Evolutionary conservation across 2,113 vertebrate genomes (phyloP), one percentile per base, ranked within the genome.

Genomic region (Colistium nudipinnis): DNA sequence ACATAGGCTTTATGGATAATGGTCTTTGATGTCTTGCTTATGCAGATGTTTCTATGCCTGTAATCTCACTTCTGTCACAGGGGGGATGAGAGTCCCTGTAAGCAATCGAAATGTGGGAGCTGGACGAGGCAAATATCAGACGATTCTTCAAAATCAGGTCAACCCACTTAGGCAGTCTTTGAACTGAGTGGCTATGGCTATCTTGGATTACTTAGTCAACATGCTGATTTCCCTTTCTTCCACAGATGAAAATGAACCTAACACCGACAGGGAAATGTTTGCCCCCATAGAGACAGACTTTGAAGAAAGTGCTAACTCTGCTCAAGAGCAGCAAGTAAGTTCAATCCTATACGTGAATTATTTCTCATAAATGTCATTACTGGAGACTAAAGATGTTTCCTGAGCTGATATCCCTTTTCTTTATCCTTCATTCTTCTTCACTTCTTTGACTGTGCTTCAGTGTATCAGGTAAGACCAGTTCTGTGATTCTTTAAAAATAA

Each of bases 241-340:
- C 27, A 6, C 62, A 89, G 87, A 51, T 24, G 47, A 35, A 0
- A 14, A 22, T 4, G 9, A 11, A 2, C 2, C 38, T 1, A 8
- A 19, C 11, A 0, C 9, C 1, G 35, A 60, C 4, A 27, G 35
- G 14, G 43, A 5, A 3, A 62, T 54, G 0, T 76, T 60, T 5
- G 77, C 59, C 1, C 91, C 82, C 5, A 2, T 91, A 17, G 86
- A 90, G 7, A 73, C 45, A 1, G 89, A 89, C 54, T 14, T 83
- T 3, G 89, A 88, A 0, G 75, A 76, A n/a, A 72, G 30, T 74
- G 49, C 1, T 14, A 52, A 47, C 12, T 65, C 71, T 25, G 6
- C 13, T 13, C 8, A 28, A 19, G 53, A 62, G 20, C 0, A 62
- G 0, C 10, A 48, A 4, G 89, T 91, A 19, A 13, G 81, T 71